Conservation (phyloP, 2,797 vertebrate species). For the Cyprinodon diabolis region DNA sequence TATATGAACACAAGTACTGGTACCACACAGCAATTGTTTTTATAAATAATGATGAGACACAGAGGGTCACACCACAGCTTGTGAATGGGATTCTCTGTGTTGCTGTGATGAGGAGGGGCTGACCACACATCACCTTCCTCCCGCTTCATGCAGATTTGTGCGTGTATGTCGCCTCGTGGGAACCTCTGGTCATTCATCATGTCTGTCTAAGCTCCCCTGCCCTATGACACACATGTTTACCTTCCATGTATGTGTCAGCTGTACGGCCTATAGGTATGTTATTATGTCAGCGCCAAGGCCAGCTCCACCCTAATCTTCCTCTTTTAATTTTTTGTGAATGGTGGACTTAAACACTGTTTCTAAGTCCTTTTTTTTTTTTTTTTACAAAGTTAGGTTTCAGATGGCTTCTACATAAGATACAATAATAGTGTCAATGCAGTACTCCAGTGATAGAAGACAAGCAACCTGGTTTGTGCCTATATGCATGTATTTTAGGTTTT, state of each 20-base stretch:
- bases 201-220: constrained; percentile 75
- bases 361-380: constrained; percentile 7
- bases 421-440: not conserved
- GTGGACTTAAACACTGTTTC: constrained; percentile 59
- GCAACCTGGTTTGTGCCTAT: too few species aligned
- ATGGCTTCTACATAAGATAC: constrained; percentile 19
- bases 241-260: constrained; percentile 71
- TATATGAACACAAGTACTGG: constrained; percentile 17
- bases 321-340: constrained; percentile 60
- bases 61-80: constrained; percentile 34
- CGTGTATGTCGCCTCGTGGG: constrained; percentile 73
- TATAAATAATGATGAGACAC: constrained; percentile 69
- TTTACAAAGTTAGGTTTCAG: constrained; percentile 32
- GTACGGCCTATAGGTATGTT: constrained; percentile 70
- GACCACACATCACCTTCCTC: constrained; percentile 75
- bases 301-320: constrained; percentile 62
- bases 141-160: constrained; percentile 57
- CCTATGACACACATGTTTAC: constrained; percentile 81
- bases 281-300: constrained; percentile 69
- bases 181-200: constrained; percentile 80
- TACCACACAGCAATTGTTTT: constrained; percentile 67
- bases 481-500: too few species aligned
- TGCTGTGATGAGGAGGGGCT: constrained; percentile 62
- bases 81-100: constrained; percentile 77
- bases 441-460: too few species aligned